These are phyloP conservation scores for Erethizon dorsatum DNA, from an alignment of 2,797 vertebrate species.

Conservation along the genomic window DNA sequence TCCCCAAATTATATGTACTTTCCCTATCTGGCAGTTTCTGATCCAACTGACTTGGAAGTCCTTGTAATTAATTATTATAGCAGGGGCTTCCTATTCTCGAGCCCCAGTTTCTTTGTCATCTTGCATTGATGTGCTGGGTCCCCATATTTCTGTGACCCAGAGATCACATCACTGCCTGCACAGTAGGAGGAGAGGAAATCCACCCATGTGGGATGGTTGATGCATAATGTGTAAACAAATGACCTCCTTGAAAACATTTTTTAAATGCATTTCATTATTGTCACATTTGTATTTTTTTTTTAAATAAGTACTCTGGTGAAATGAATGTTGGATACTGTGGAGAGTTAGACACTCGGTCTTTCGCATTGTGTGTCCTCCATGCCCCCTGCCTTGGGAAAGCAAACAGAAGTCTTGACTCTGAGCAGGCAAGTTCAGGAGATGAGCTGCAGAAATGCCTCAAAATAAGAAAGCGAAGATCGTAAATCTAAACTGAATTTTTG, in stretches of 20 bases:
- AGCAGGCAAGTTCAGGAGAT: neutral
- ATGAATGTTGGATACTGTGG: neutral
- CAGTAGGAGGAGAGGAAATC: neutral
- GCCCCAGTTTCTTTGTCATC: neutral
- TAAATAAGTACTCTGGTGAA: neutral
- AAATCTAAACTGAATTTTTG: conserved; percentile 9
- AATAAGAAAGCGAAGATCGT: neutral
- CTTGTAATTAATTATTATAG: neutral
- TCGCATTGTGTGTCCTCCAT: neutral
- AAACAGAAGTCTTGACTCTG: neutral
- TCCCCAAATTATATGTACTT: neutral
- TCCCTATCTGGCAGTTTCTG: neutral
- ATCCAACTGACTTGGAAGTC: neutral
- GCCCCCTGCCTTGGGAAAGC: neutral
- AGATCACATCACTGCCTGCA: neutral
- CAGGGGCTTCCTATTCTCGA: neutral
- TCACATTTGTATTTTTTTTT: neutral
- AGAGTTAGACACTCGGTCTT: neutral
- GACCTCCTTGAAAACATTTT: rapidly evolving
- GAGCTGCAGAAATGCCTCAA: neutral
- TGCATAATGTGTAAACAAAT: neutral
- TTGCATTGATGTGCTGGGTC: neutral
- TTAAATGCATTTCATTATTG: neutral
- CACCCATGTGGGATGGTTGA: neutral
- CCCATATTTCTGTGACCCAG: neutral